Evolutionary conservation across 1,140 invertebrate genomes (phyloP).

Genomic region (Bombyx mori): ASM3026992v2 NC_085116.1:12658501-12659000

Average conservation of each 20-base stretch:
- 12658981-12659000: slow-evolving; percentile 45
- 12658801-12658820: slow-evolving; percentile 35
- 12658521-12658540: neutral
- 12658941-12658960: neutral
- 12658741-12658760: slow-evolving; percentile 2
- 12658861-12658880: slow-evolving; percentile 34
- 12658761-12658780: slow-evolving; percentile 5
- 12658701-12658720: slow-evolving; percentile 37
- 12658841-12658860: slow-evolving; percentile 32
- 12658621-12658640: slow-evolving; percentile 55
- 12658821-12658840: slow-evolving; percentile 26
- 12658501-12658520: too few relatives aligned
- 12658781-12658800: slow-evolving; percentile 49
- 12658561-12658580: slow-evolving; percentile 34
- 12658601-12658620: slow-evolving; percentile 54
- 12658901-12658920: neutral
- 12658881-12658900: slow-evolving; percentile 18
- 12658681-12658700: slow-evolving; percentile 48
- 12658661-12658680: slow-evolving; percentile 48
- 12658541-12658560: neutral
- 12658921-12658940: neutral
- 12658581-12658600: slow-evolving; percentile 44
- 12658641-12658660: slow-evolving; percentile 46
- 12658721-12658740: neutral
- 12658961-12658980: slow-evolving; percentile 15